Evolutionary conservation across 2,888 invertebrate genomes (phyloP).

Genomic region (Bugulina stolonifera): DNA sequence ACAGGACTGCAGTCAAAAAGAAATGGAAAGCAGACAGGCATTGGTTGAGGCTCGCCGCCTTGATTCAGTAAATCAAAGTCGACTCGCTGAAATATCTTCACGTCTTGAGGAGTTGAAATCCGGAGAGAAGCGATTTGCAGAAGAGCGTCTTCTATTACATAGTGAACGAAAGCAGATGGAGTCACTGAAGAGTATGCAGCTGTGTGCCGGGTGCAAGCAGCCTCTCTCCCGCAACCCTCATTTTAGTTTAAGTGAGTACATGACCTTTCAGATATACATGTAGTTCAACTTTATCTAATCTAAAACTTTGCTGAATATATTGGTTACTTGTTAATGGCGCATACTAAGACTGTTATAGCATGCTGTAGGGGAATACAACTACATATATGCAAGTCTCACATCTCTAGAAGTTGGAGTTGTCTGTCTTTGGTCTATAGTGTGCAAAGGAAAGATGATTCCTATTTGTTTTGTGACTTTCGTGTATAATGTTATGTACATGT

Average conservation of each 20-base stretch:
- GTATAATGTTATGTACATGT: no score
- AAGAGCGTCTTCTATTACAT: constrained; percentile 44
- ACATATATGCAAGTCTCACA: no score
- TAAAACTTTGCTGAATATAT: no score
- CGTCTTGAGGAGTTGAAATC: constrained; percentile 7
- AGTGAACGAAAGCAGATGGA: constrained; percentile 46
- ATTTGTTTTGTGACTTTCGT: no score
- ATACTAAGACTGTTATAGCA: no score
- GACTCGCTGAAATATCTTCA: not conserved
- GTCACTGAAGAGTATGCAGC: constrained; percentile 34
- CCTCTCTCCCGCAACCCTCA: constrained; percentile 33
- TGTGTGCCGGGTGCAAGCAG: constrained; percentile 43
- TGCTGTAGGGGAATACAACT: no score
- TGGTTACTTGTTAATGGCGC: no score
- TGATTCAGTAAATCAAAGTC: not conserved
- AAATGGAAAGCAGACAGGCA: not conserved
- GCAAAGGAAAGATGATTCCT: no score
- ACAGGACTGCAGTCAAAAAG: constrained; percentile 4
- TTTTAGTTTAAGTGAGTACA: constrained; percentile 11
- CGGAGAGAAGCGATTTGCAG: constrained; percentile 27
- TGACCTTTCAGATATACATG: not conserved
- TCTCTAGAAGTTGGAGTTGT: no score
- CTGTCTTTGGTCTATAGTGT: no score
- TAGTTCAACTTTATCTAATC: no score
- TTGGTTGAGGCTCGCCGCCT: not conserved